phyloP scores from a whole-genome alignment of 2,113 vertebrate genomes.

The Urocitellus parryii region DNA sequence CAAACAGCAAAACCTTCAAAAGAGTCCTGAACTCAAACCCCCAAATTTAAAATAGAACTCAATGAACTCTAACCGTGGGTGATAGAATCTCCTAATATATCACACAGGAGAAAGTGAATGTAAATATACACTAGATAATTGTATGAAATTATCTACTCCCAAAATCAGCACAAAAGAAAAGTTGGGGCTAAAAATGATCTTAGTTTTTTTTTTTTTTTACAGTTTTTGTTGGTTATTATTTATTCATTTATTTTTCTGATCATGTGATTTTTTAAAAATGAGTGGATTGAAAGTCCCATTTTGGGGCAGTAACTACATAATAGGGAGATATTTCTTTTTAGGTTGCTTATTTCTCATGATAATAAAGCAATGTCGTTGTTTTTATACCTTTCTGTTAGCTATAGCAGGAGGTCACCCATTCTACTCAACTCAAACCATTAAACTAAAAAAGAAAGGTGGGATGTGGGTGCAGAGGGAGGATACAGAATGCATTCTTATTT shows the following conservation, averaged over 20 bases:
- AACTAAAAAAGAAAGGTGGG: not conserved
- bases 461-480: not conserved
- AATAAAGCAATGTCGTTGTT: not conserved
- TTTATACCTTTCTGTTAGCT: slow-evolving; percentile 13
- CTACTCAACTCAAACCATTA: slow-evolving; percentile 20
- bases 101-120: not conserved
- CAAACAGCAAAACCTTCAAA: not conserved
- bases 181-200: not conserved
- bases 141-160: not conserved
- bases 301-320: not conserved
- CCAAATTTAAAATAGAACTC: slow-evolving; percentile 15
- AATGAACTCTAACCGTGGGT: not conserved
- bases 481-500: slow-evolving; percentile 11
- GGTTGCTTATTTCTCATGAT: slow-evolving; percentile 29
- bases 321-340: not conserved
- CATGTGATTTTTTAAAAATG: slow-evolving; percentile 38
- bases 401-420: not conserved
- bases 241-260: not conserved
- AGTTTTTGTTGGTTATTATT: not conserved
- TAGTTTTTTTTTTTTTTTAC: not conserved
- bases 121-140: not conserved
- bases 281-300: not conserved
- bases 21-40: not conserved
- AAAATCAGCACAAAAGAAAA: not conserved
- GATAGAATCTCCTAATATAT: not conserved